These are phyloP conservation scores for Platysternon megacephalum DNA, from an alignment of 2,113 vertebrate species.

Conservation along the genomic window DNA sequence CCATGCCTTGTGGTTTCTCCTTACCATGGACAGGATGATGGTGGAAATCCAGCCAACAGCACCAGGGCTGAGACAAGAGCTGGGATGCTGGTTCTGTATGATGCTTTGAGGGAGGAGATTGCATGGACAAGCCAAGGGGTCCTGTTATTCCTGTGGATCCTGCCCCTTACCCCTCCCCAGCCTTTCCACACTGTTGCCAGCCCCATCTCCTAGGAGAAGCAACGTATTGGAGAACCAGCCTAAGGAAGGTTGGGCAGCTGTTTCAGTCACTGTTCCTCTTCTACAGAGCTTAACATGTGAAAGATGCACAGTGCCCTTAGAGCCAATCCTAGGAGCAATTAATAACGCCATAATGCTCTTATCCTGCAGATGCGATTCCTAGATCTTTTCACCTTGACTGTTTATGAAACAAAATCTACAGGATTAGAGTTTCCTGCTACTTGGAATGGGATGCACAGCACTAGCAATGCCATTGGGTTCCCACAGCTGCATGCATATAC, in stretches of 20 bases:
- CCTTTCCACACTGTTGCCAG: background rate
- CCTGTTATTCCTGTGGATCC: background rate
- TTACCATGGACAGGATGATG: background rate
- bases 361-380: background rate
- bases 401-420: background rate
- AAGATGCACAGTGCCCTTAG: background rate
- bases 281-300: background rate
- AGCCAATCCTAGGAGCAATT: background rate
- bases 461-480: background rate
- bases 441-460: background rate
- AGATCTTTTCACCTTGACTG: background rate
- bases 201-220: background rate
- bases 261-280: background rate
- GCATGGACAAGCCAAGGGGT: background rate
- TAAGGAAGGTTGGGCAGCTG: background rate
- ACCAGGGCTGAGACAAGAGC: background rate
- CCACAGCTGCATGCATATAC: background rate
- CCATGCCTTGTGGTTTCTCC: background rate
- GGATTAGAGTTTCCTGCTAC: background rate
- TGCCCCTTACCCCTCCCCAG: background rate
- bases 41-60: background rate
- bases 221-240: background rate
- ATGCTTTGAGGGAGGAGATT: background rate
- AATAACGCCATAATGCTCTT: background rate
- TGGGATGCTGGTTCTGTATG: background rate